Conservation (phyloP, 2,888 invertebrate species). For the Tinea trinotella region DNA sequence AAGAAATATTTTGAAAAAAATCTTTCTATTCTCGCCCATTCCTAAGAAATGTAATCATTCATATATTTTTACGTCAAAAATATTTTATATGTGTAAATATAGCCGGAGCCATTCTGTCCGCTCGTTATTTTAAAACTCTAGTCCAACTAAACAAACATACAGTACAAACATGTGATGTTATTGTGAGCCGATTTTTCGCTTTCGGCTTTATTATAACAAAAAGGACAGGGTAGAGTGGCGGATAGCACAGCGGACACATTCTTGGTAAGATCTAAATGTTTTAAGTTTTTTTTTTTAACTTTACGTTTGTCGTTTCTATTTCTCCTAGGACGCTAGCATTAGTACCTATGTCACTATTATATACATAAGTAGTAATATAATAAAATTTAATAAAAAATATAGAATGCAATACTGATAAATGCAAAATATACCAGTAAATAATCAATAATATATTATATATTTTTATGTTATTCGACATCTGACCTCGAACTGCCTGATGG, state of each 20-base stretch:
- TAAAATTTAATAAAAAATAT: too few species aligned
- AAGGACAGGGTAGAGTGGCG: slow-evolving; percentile 15
- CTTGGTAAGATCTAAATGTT: background rate
- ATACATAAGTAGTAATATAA: too few species aligned
- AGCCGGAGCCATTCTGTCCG: slow-evolving; percentile 35
- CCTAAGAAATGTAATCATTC: slow-evolving; percentile 21
- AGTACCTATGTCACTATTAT: too few species aligned
- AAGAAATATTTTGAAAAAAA: background rate
- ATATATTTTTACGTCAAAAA: slow-evolving; percentile 26
- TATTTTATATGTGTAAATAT: slow-evolving; percentile 33
- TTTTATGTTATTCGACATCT: too few species aligned
- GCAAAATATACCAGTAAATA: too few species aligned
- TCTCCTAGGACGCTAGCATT: background rate
- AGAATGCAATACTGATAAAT: too few species aligned
- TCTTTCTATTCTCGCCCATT: background rate
- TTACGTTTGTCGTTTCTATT: background rate
- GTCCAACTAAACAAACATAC: slow-evolving; percentile 48
- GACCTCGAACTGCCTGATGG: too few species aligned
- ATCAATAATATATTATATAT: too few species aligned
- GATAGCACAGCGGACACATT: slow-evolving; percentile 1
- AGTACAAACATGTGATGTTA: slow-evolving; percentile 39
- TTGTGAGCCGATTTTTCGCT: slow-evolving; percentile 35
- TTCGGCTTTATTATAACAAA: slow-evolving; percentile 19
- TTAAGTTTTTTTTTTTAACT: background rate
- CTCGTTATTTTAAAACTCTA: slow-evolving; percentile 39